Conservation (phyloP, 2,888 invertebrate genomes). For the Spodoptera littoralis region DNA sequence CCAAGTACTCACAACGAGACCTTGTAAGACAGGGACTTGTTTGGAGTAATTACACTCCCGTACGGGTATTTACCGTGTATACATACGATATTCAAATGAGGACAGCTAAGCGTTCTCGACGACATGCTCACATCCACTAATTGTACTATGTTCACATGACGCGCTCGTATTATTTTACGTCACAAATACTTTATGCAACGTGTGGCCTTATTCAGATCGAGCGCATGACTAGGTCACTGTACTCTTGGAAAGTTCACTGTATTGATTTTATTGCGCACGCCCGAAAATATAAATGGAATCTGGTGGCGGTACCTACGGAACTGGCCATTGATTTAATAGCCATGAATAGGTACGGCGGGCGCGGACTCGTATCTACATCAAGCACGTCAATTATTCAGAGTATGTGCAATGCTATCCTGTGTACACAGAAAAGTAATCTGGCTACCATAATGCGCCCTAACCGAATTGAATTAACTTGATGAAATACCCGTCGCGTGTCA, state of each 20-base stretch:
- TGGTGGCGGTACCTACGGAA: slow-evolving; percentile 67
- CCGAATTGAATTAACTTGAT: slow-evolving; percentile 58
- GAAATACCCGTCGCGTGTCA: slow-evolving; percentile 48
- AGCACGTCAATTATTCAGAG: slow-evolving; percentile 40
- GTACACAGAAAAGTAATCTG: slow-evolving; percentile 50
- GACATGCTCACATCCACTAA: slow-evolving; percentile 56
- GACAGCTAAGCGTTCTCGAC: slow-evolving; percentile 27
- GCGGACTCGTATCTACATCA: slow-evolving; percentile 31
- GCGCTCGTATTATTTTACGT: slow-evolving; percentile 63
- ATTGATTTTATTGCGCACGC: slow-evolving; percentile 88
- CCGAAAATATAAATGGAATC: slow-evolving; percentile 86
- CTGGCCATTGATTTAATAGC: slow-evolving; percentile 69
- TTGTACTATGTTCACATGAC: slow-evolving; percentile 55
- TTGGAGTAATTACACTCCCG: slow-evolving; percentile 57
- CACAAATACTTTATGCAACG: slow-evolving; percentile 76
- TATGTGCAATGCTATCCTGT: slow-evolving; percentile 47
- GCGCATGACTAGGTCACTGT: slow-evolving; percentile 85
- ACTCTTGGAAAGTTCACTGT: slow-evolving; percentile 86
- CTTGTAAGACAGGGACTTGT: slow-evolving; percentile 54
- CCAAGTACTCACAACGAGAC: slow-evolving; percentile 50
- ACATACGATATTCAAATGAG: slow-evolving; percentile 56
- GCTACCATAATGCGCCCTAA: slow-evolving; percentile 46
- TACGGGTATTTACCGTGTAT: slow-evolving; percentile 40
- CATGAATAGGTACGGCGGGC: slow-evolving; percentile 49
- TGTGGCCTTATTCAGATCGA: slow-evolving; percentile 78